Evolutionary conservation across 35 echinoderm and acorn worm species (phyloP).

Genomic region (Apostichopus californicus): DNA sequence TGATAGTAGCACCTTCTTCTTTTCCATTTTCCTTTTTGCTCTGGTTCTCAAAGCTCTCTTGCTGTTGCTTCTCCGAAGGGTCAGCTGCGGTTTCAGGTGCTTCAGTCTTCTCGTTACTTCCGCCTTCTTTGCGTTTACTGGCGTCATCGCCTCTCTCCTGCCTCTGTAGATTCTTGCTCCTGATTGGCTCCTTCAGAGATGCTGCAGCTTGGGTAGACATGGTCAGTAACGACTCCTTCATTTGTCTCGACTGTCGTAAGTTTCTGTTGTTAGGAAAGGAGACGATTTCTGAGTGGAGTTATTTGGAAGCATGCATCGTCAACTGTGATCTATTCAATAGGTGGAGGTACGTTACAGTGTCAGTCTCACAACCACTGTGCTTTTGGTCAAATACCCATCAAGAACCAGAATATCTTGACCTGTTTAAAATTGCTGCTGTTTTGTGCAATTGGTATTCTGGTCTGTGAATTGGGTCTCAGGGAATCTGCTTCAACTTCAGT

Average conservation of each 20-base stretch:
- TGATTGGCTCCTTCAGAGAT: conserved; percentile 40
- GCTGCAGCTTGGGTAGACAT: conserved; percentile 38
- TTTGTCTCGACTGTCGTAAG: conserved; percentile 76
- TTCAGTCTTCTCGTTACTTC: conserved; percentile 6
- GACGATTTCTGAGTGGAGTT: background rate
- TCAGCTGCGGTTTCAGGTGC: conserved; percentile 8
- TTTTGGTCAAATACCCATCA: too few relatives aligned
- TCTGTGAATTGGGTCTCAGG: too few relatives aligned
- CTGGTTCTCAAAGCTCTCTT: background rate
- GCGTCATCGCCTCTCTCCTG: conserved; percentile 7
- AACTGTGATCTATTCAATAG: too few relatives aligned
- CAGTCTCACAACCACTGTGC: too few relatives aligned
- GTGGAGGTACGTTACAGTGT: too few relatives aligned
- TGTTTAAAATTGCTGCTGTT: too few relatives aligned
- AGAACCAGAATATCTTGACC: too few relatives aligned
- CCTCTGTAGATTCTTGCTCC: conserved; percentile 27
- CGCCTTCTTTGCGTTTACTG: conserved; percentile 2
- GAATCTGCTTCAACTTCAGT: too few relatives aligned
- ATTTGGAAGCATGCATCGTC: too few relatives aligned
- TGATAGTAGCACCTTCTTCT: background rate
- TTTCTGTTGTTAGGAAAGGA: conserved; percentile 53
- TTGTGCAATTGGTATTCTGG: too few relatives aligned
- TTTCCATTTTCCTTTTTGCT: conserved; percentile 15
- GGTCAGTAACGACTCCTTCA: conserved; percentile 37
- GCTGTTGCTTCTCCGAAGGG: conserved; percentile 1